These are phyloP conservation scores for Rhinolophus sinicus DNA, from an alignment of 2,113 vertebrate genomes.

Conservation along the genomic window DNA sequence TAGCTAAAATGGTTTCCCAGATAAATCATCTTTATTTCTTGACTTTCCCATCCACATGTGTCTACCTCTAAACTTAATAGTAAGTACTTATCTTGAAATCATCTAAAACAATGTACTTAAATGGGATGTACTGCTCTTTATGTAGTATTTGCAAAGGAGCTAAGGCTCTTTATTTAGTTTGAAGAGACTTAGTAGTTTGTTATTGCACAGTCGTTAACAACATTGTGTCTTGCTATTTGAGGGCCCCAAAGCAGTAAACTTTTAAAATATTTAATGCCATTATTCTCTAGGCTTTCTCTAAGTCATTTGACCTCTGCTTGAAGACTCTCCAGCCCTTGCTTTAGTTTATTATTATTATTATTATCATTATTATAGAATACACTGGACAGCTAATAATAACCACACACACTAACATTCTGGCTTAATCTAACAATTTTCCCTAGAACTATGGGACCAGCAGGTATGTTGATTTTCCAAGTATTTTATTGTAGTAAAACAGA, in stretches of 20 bases:
- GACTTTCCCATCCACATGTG: neutral
- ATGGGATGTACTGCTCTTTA: neutral
- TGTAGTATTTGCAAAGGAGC: neutral
- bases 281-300: neutral
- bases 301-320: neutral
- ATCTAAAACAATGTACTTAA: neutral
- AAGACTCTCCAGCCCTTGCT: neutral
- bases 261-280: neutral
- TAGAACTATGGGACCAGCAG: neutral
- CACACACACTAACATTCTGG: neutral
- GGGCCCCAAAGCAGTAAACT: neutral
- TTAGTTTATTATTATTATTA: too few species aligned
- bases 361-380: neutral
- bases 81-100: neutral
- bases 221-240: neutral
- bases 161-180: neutral
- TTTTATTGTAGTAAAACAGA: neutral
- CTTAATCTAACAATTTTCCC: neutral
- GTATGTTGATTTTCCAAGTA: neutral
- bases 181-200: neutral
- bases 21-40: neutral
- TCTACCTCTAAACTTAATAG: neutral
- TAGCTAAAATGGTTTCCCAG: neutral
- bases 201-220: neutral
- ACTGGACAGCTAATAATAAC: neutral